phyloP scores from a whole-genome alignment of 2,113 vertebrate genomes.

The Synodontis membranacea region DNA sequence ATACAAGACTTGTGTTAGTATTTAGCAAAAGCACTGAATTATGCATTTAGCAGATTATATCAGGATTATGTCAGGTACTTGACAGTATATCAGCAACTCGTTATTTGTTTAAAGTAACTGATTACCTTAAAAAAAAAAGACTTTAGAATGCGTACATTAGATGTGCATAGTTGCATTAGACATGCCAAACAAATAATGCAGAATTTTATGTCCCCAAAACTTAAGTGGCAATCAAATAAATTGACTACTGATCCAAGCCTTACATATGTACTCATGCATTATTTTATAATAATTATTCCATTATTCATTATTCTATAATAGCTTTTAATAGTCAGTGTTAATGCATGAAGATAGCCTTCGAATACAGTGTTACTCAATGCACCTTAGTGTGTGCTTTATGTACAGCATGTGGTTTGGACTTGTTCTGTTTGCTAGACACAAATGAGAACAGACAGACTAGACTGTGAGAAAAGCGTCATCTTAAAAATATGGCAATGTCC shows the following conservation, averaged over 20 bases:
- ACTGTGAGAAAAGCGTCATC: background rate
- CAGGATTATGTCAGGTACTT: background rate
- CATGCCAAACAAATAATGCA: background rate
- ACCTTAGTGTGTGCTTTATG: background rate
- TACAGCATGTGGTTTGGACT: background rate
- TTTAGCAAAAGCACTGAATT: background rate
- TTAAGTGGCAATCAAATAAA: background rate
- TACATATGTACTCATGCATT: background rate
- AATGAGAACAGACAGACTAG: background rate
- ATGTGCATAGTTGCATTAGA: background rate
- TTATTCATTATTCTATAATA: background rate
- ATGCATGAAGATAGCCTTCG: background rate
- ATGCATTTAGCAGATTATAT: background rate
- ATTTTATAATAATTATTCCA: background rate
- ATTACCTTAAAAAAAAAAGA: background rate
- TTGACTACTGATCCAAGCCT: background rate
- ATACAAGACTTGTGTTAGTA: background rate
- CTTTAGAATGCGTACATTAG: background rate
- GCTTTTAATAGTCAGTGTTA: background rate
- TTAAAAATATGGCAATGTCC: background rate
- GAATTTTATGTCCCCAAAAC: background rate
- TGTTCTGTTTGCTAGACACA: background rate
- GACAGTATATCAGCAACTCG: background rate
- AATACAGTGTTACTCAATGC: background rate
- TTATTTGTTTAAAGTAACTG: conserved; percentile 5